These are phyloP conservation scores for Pseudonaja textilis DNA, from an alignment of 2,113 vertebrate species.

Conservation along the genomic window DNA sequence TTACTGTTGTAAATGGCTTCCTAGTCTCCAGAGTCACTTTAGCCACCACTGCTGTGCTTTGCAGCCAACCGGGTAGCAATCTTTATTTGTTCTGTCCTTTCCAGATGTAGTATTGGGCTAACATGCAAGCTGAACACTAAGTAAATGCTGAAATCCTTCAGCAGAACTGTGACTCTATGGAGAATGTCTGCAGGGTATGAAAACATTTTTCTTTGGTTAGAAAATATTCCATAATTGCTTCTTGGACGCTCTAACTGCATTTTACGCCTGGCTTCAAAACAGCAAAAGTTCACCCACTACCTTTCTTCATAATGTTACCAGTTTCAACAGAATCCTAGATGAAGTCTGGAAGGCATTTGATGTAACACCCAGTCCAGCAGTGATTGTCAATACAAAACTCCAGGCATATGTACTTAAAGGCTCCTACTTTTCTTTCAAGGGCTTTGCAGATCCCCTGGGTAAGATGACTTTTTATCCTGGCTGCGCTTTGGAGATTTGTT, in stretches of 20 bases:
- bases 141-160: background rate
- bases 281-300: background rate
- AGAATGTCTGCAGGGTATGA: background rate
- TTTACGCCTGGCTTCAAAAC: background rate
- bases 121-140: background rate
- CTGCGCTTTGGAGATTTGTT: background rate
- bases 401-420: background rate
- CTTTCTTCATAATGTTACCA: background rate
- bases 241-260: background rate
- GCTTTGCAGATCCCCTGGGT: background rate
- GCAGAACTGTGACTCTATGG: background rate
- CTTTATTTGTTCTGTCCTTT: background rate
- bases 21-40: background rate
- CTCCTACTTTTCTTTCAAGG: background rate
- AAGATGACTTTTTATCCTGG: background rate
- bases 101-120: background rate
- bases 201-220: background rate
- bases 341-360: background rate
- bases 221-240: background rate
- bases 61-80: background rate
- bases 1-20: background rate
- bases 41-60: background rate
- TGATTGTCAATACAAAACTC: background rate
- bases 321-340: background rate
- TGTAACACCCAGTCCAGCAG: background rate